Evolutionary conservation across 2,797 vertebrate genomes (phyloP).

Genomic region (Manis javanica): DNA sequence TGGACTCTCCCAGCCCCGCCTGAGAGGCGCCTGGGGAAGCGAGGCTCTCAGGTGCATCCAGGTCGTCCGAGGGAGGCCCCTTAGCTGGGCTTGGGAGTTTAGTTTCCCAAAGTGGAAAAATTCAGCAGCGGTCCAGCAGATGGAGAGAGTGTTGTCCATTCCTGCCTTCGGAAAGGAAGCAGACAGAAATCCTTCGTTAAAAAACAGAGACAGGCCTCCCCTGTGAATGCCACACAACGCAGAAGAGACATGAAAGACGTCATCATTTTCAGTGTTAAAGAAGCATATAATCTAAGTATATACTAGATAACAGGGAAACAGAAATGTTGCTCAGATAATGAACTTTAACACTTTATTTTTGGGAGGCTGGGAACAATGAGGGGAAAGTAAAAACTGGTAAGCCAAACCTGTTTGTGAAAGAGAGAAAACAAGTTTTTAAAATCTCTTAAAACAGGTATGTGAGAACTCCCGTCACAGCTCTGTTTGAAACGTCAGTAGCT

Average conservation of each 20-base stretch:
- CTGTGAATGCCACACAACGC: background rate
- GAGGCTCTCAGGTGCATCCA: background rate
- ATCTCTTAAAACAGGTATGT: background rate
- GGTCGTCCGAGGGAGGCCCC: background rate
- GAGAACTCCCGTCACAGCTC: background rate
- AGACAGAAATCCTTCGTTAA: background rate
- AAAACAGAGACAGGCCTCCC: background rate
- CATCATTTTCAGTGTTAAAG: conserved; percentile 42
- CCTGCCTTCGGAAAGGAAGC: background rate
- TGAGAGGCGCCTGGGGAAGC: background rate
- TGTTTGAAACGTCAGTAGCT: background rate
- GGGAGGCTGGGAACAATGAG: background rate
- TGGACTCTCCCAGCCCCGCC: background rate
- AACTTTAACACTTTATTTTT: conserved; percentile 25
- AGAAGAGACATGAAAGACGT: conserved; percentile 27
- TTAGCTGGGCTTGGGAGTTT: background rate
- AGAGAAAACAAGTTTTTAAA: conserved; percentile 27
- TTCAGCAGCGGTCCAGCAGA: background rate
- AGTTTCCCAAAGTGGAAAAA: background rate
- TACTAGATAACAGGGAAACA: conserved; percentile 18
- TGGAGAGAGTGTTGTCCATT: background rate
- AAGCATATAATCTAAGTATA: background rate
- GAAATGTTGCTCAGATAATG: background rate
- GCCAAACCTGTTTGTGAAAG: background rate
- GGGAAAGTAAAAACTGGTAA: background rate